phyloP scores from a whole-genome alignment of 2,113 vertebrate species.

The Pheucticus melanocephalus region DNA sequence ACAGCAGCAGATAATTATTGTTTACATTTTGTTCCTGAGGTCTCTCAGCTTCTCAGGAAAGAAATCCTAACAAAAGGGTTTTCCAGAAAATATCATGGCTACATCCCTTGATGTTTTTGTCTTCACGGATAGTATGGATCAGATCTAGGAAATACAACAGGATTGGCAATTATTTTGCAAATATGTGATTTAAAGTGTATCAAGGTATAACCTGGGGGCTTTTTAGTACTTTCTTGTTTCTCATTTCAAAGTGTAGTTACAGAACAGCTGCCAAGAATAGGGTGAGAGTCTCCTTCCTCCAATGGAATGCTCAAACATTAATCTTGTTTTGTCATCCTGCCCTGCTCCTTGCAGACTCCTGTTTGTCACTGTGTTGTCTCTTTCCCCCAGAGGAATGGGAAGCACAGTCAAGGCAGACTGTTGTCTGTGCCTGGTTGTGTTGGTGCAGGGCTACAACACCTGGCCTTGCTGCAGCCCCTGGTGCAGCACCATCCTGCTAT shows the following conservation, averaged over 20 bases:
- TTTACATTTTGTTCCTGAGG: too few species aligned
- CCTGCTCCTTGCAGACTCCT: not conserved
- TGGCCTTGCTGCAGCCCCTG: not conserved
- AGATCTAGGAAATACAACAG: not conserved
- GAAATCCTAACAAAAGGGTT: too few species aligned
- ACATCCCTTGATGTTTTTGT: not conserved
- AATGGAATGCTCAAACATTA: not conserved
- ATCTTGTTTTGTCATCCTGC: not conserved
- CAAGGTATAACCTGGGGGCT: not conserved
- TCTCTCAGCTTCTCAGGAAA: too few species aligned
- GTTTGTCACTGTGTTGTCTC: accelerated
- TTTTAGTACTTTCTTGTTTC: not conserved
- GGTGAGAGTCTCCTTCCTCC: not conserved
- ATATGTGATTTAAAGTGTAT: not conserved
- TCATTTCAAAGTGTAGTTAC: not conserved
- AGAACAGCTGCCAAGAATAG: not conserved
- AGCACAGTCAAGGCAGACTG: not conserved
- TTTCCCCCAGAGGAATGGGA: not conserved
- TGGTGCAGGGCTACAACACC: not conserved
- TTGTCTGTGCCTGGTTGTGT: not conserved
- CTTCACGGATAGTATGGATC: not conserved
- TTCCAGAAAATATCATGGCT: too few species aligned
- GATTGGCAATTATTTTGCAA: not conserved
- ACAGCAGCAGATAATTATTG: too few species aligned
- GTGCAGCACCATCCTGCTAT: not conserved